These are phyloP conservation scores for Orius insidiosus DNA, from an alignment of 1,140 invertebrate species.

Conservation along the genomic window DNA sequence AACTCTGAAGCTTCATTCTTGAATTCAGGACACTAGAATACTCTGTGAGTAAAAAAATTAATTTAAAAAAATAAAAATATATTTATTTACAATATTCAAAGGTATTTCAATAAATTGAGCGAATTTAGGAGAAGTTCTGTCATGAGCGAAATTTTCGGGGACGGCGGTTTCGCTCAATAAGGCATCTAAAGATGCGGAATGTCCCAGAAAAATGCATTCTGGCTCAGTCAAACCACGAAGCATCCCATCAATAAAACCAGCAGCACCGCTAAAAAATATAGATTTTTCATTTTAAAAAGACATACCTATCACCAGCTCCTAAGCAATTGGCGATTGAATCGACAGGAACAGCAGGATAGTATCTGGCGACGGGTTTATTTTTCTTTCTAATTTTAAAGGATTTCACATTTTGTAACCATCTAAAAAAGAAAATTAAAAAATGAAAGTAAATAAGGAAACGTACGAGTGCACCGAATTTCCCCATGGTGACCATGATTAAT, in stretches of 20 bases:
- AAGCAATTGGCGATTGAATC: not conserved
- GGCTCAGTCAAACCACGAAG: slow-evolving; percentile 14
- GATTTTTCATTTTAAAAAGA: not conserved
- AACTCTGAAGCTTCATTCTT: no score
- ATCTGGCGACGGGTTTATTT: not conserved
- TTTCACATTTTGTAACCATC: not conserved
- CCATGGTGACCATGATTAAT: slow-evolving; percentile 18
- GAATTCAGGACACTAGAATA: no score
- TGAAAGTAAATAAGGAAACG: not conserved
- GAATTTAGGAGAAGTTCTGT: no score
- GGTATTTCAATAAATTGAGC: no score
- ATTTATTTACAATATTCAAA: no score
- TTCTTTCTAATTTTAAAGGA: no score
- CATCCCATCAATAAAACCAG: slow-evolving; percentile 17
- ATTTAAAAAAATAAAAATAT: no score
- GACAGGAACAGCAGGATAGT: slow-evolving; percentile 1
- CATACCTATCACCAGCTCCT: slow-evolving; percentile 4
- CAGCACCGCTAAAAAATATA: slow-evolving; percentile 15
- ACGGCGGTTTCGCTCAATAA: slow-evolving; percentile 10
- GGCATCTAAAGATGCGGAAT: slow-evolving; percentile 13
- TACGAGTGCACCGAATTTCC: slow-evolving; percentile 17
- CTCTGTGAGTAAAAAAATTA: no score
- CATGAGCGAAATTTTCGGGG: slow-evolving; percentile 9
- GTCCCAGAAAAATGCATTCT: slow-evolving; percentile 12
- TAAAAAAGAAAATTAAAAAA: slow-evolving; percentile 15